Evolutionary conservation across 1,140 invertebrate species (phyloP), one percentile per base, ranked within the genome.

Genomic region (Heliconius himera): DNA sequence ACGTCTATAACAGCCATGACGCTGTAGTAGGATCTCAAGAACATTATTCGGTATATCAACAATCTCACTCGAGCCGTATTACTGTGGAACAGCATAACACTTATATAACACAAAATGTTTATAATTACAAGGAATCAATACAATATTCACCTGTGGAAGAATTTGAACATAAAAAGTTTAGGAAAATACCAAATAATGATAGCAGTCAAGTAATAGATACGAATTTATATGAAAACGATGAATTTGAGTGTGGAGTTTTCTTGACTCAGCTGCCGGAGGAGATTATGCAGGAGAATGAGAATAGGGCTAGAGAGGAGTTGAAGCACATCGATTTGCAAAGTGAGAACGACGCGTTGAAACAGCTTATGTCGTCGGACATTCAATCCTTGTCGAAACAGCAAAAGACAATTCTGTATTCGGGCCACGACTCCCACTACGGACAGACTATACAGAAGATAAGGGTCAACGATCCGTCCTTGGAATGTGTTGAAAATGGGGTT

Each of bases 381-480:
- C 90, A 92, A 74, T 86, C 87, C 0, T 41, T 86, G 29, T 85
- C 90, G 0, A 92, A 91, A 76, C 90, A 91, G 26, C 87, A 89
- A 46, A 91, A 91, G 75, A 93, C 91, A 6, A 93, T 94, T 36
- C 33, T 93, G 79, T 93, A 90, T 49, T 78, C 91, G 1, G 93
- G 90, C 0, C 83, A 88, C 36, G 88, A 93, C 36, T 87, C 89
- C 1, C 85, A 89, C 2, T 87, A 77, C 46, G 91, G 90, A 0
- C 89, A 93, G 78, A 94, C 90, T 0, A 88, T 93, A 49, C 92
- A 94, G 78, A 93, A 91, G 71, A 94, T 94, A 76, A 82, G 89
- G 26, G 84, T 91, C 29, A 87, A 90, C 76, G 90, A 93, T 80
- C 91, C 91, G 0, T 74, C 76, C 1, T 51, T 93, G 46, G 83